Evolutionary conservation across 1,140 invertebrate genomes (phyloP), one percentile per base, ranked within the genome.

Genomic region (Epicauta chinensis): DNA sequence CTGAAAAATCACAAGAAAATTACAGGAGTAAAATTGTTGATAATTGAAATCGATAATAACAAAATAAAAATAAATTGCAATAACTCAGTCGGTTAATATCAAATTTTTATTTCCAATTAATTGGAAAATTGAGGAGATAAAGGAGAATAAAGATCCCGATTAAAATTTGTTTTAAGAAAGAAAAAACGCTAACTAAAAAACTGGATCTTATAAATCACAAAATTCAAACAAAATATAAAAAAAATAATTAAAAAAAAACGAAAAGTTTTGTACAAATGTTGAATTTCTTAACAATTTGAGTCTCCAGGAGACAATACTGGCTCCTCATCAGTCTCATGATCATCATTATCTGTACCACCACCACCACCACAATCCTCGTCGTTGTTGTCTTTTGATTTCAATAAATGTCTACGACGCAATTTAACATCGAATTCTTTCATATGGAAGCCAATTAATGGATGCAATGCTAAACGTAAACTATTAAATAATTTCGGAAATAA

Each of bases 401-500:
- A 55, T n/a, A n/a, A n/a, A n/a, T n/a, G n/a, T 46, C 60, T 43
- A 7, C 57, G 54, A 30, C 60, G 39, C 17, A 43, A 55, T 14
- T 57, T 61, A n/a, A 62, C 29, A 3, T 78, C 77, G 45, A 74
- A 64, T 9, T 77, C 77, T 31, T 73, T 74, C 37, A 66, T 53
- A 51, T 72, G 66, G 50, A 83, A 76, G 31, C 76, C 72, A 64
- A 89, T 82, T 35, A 90, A 67, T 1, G 87, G 86, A 59, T 81
- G 77, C 12, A 91, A 68, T 3, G 87, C 85, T 1, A 80, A 76
- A 36, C 79, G 75, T 15, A 91, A 63, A 38, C 82, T 86, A 61
- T 75, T 73, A 59, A 84, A 89, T 0, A 91, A 63, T 14, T 77
- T 74, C 0, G 87, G 87, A 65, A 86, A 86, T 1, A 83, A 61